phyloP scores from a whole-genome alignment of 2,113 vertebrate species.

The Cnemophilus loriae region DNA sequence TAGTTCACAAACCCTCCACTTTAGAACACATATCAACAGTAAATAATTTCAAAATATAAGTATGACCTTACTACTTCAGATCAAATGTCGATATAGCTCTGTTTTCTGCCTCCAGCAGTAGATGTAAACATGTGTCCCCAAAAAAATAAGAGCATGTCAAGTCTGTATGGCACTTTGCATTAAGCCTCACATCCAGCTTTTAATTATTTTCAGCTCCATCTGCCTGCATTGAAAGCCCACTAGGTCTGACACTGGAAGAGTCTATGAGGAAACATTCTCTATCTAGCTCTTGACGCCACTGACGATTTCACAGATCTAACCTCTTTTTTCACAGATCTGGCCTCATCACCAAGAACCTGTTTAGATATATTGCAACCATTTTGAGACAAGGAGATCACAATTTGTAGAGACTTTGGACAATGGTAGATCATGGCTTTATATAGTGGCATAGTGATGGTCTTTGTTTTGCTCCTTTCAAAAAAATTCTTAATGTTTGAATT shows the following conservation, averaged over 20 bases:
- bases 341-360: not conserved
- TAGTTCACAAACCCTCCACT: not conserved
- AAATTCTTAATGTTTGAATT: not conserved
- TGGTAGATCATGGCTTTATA: fast-evolving
- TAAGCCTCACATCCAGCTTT: not conserved
- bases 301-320: not conserved
- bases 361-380: not conserved
- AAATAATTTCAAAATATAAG: not conserved
- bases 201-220: not conserved
- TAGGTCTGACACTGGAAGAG: not conserved
- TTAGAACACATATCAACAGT: not conserved
- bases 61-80: not conserved
- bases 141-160: not conserved
- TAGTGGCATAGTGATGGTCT: not conserved
- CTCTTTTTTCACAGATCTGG: not conserved
- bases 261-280: not conserved
- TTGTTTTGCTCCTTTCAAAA: not conserved
- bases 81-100: not conserved
- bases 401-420: not conserved
- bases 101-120: not conserved
- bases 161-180: not conserved
- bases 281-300: not conserved
- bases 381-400: not conserved
- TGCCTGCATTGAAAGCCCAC: not conserved
- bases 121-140: not conserved